Percentiles rank a stretch among this genome's conserved stretches.
Conservation (phyloP, 2,113 vertebrate species). For the Turdus rufiventris region DNA sequence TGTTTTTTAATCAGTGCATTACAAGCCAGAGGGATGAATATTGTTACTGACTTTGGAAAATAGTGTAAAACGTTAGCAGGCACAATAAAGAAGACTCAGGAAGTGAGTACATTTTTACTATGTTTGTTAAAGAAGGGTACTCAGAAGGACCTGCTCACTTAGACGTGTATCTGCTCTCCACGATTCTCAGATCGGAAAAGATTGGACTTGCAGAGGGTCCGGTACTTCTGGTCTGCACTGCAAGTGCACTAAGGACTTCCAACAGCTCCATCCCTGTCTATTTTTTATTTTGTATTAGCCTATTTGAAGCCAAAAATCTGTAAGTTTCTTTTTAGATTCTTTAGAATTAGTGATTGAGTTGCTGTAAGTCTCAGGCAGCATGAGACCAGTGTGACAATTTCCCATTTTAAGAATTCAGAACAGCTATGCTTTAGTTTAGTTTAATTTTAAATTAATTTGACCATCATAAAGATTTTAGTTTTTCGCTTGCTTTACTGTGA, state of each 20-base stretch:
- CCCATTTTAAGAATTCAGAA: conserved; percentile 18
- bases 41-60: conserved; percentile 53
- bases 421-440: neutral
- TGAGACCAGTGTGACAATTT: neutral
- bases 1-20: conserved; percentile 75
- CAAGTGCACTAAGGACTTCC: neutral
- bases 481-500: conserved; percentile 1
- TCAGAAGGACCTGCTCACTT: neutral
- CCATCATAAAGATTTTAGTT: neutral
- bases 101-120: conserved; percentile 41
- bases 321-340: conserved; percentile 54
- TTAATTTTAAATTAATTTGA: conserved; percentile 44
- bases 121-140: neutral
- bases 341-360: conserved; percentile 4
- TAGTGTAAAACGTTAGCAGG: conserved; percentile 51
- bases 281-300: conserved; percentile 40
- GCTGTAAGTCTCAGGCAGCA: neutral
- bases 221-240: neutral
- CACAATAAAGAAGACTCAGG: conserved; percentile 44
- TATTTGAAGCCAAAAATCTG: conserved; percentile 39
- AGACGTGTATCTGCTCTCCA: neutral
- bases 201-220: neutral
- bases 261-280: neutral
- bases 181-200: neutral
- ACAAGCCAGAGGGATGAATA: conserved; percentile 69